Evolutionary conservation across 2,888 invertebrate genomes (phyloP).

Genomic region (Siphonodentalium dalli): DNA sequence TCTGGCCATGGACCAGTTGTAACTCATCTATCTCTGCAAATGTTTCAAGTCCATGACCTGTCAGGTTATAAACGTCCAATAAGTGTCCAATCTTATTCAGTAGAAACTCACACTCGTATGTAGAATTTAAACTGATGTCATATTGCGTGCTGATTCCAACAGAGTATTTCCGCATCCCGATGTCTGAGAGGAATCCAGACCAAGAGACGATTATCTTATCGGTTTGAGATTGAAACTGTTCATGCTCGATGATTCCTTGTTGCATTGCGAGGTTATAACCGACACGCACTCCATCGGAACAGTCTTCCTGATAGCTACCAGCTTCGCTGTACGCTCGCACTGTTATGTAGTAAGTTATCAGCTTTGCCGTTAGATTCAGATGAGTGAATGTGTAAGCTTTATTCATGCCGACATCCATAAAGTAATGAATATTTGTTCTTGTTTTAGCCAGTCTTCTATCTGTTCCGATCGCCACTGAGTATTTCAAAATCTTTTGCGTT

Average conservation of each 20-base stretch:
- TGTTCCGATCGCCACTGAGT: conserved; percentile 48
- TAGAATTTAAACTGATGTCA: conserved; percentile 17
- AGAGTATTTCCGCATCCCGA: conserved; percentile 31
- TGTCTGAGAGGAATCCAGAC: conserved; percentile 35
- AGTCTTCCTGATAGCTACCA: conserved; percentile 41
- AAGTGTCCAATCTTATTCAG: background rate
- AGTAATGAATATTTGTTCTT: conserved; percentile 41
- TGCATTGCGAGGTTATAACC: conserved; percentile 33
- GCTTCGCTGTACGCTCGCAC: conserved; percentile 43
- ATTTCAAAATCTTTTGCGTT: conserved; percentile 35
- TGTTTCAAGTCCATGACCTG: conserved; percentile 28
- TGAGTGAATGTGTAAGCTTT: conserved; percentile 36
- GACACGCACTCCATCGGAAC: conserved; percentile 44
- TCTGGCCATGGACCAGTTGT: conserved; percentile 22
- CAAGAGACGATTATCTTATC: conserved; percentile 30
- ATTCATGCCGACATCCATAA: conserved; percentile 43
- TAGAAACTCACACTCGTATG: conserved; percentile 23
- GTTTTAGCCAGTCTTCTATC: conserved; percentile 40
- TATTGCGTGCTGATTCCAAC: conserved; percentile 27
- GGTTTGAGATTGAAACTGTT: conserved; percentile 22
- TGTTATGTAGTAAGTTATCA: conserved; percentile 42
- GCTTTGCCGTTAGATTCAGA: conserved; percentile 37
- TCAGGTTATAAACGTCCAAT: conserved; percentile 19
- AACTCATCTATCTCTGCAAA: conserved; percentile 20
- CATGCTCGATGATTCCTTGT: conserved; percentile 25